A percentile compares a stretch with the other conserved stretches of the same genome.
These are phyloP conservation scores for Microtus richardsoni DNA, from an alignment of 2,113 vertebrate species.

Conservation along the genomic window DNA sequence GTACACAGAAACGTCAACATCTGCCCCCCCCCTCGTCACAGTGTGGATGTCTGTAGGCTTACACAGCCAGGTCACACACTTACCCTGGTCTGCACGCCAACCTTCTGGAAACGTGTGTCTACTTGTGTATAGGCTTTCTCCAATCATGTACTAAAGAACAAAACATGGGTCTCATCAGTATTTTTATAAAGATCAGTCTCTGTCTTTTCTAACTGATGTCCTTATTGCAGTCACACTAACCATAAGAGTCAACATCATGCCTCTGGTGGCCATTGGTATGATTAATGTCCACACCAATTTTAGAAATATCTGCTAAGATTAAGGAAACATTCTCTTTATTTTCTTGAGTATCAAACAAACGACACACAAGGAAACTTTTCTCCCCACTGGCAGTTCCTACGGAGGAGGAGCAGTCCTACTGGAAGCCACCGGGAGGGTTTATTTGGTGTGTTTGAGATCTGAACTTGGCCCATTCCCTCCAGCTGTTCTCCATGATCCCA, in stretches of 20 bases:
- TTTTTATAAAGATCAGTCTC: conserved; percentile 14
- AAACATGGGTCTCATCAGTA: not conserved
- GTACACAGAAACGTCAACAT: not conserved
- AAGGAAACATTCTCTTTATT: not conserved
- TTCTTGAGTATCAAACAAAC: conserved; percentile 22
- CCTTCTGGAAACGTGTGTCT: not conserved
- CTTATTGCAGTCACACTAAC: not conserved
- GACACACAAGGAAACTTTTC: not conserved
- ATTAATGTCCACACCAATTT: not conserved
- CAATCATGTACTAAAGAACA: not conserved
- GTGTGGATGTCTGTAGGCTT: not conserved
- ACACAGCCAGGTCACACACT: not conserved
- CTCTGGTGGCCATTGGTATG: not conserved
- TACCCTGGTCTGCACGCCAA: not conserved
- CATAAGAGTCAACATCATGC: not conserved
- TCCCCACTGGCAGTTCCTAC: not conserved
- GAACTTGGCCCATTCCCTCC: not conserved
- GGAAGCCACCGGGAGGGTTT: not conserved
- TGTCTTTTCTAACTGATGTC: not conserved
- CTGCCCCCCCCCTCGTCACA: not conserved
- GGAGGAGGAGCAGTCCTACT: not conserved
- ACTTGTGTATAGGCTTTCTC: not conserved
- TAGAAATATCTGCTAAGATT: not conserved
- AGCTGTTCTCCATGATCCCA: not conserved
- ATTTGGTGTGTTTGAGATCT: not conserved